phyloP scores from a whole-genome alignment of 2,797 vertebrate species.

The Cottoperca gobio region DNA sequence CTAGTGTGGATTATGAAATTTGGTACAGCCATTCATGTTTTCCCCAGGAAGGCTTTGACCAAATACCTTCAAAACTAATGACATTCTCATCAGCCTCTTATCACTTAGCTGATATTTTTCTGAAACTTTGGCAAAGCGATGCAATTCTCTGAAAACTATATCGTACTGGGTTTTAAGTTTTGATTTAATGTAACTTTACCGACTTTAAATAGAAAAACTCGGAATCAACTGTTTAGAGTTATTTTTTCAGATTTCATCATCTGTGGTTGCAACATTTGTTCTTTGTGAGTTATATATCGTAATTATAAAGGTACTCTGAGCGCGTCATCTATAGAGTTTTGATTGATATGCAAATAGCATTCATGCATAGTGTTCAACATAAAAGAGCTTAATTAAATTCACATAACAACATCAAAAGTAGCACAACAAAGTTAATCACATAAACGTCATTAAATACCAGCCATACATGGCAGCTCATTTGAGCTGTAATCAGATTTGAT shows the following conservation, averaged over 20 bases:
- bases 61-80: neutral
- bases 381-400: conserved; percentile 23
- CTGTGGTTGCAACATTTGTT: neutral
- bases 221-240: too few relatives aligned
- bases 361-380: conserved; percentile 1
- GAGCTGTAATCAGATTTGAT: conserved; percentile 29
- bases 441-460: conserved; percentile 20
- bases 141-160: too few relatives aligned
- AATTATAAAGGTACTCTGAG: neutral
- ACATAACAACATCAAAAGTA: conserved; percentile 30
- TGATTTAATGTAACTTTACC: too few relatives aligned
- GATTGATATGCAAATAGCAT: neutral
- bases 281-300: neutral
- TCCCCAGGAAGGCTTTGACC: neutral
- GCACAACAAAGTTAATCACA: conserved; percentile 30
- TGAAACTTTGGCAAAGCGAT: too few relatives aligned
- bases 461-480: conserved; percentile 49
- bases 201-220: too few relatives aligned
- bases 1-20: neutral
- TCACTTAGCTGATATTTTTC: too few relatives aligned
- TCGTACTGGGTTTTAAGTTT: too few relatives aligned
- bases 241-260: too few relatives aligned
- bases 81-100: neutral
- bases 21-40: neutral
- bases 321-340: neutral